Conservation (phyloP, 2,113 vertebrate genomes). For the Hippocampus guttulatus region DNA sequence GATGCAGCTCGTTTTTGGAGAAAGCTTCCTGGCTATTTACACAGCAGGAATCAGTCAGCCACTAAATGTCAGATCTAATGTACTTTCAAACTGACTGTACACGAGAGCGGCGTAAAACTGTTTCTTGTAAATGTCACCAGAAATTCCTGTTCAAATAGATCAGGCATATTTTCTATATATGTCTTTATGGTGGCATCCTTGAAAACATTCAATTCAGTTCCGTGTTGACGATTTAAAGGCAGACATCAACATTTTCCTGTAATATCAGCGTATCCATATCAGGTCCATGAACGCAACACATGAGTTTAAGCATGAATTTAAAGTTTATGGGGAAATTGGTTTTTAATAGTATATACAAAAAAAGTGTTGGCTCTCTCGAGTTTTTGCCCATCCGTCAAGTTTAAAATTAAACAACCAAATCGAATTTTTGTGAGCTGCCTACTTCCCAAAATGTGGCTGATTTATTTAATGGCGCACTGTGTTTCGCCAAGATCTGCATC, state of each 20-base stretch:
- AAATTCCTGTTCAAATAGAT: background rate
- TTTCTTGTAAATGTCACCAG: slow-evolving; percentile 17
- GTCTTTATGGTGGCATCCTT: slow-evolving; percentile 12
- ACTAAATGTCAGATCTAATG: slow-evolving; percentile 12
- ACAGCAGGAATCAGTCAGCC: slow-evolving; percentile 26
- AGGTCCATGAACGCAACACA: background rate
- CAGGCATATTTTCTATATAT: too few species aligned
- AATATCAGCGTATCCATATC: background rate
- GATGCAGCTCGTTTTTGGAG: slow-evolving; percentile 14
- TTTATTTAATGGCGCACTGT: too few species aligned
- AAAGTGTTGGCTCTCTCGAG: too few species aligned
- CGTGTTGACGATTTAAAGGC: background rate
- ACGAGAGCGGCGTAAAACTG: background rate
- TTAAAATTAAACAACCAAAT: too few species aligned
- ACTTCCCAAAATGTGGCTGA: too few species aligned
- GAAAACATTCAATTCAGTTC: background rate
- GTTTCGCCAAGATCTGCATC: too few species aligned
- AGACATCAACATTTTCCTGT: background rate
- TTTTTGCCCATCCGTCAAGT: too few species aligned
- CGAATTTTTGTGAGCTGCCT: too few species aligned
- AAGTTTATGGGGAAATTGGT: too few species aligned
- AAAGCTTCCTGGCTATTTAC: slow-evolving; percentile 26
- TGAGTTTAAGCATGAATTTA: background rate
- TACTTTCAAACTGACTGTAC: background rate
- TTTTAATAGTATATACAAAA: too few species aligned